Conservation (phyloP, 2,888 invertebrate species). For the Metalampra italica region DNA sequence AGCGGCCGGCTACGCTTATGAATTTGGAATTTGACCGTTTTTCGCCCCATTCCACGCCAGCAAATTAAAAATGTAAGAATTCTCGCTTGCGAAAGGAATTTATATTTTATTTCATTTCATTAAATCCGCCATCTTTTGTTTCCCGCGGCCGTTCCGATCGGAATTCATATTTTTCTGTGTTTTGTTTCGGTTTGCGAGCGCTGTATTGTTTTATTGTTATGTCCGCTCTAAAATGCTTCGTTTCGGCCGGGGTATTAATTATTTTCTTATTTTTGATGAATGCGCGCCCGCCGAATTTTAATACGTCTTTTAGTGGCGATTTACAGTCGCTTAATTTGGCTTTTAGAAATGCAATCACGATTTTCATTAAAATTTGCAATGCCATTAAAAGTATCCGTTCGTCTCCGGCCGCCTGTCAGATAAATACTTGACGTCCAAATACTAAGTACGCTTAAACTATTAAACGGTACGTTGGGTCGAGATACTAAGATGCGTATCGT, state of each 20-base stretch:
- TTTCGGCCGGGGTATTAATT: constrained; percentile 69
- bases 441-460: constrained; percentile 60
- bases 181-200: constrained; percentile 71
- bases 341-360: constrained; percentile 53
- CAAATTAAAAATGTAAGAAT: constrained; percentile 79
- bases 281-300: constrained; percentile 59
- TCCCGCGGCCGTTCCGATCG: constrained; percentile 68
- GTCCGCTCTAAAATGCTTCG: constrained; percentile 63
- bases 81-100: constrained; percentile 74
- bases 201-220: constrained; percentile 72
- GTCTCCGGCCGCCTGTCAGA: constrained; percentile 53
- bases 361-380: constrained; percentile 48
- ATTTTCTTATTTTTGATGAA: constrained; percentile 75
- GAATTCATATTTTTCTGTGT: constrained; percentile 79
- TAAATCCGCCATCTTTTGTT: constrained; percentile 78
- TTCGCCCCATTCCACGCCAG: constrained; percentile 64
- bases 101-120: constrained; percentile 79
- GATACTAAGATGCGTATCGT: constrained; percentile 71
- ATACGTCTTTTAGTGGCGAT: constrained; percentile 49
- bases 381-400: constrained; percentile 21
- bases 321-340: constrained; percentile 50
- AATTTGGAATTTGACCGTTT: constrained; percentile 69
- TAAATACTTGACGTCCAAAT: constrained; percentile 17
- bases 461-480: constrained; percentile 60
- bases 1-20: constrained; percentile 44